Conservation (phyloP, 64 coral and sea anemone genomes). For the Cladopsammia gracilis region DNA sequence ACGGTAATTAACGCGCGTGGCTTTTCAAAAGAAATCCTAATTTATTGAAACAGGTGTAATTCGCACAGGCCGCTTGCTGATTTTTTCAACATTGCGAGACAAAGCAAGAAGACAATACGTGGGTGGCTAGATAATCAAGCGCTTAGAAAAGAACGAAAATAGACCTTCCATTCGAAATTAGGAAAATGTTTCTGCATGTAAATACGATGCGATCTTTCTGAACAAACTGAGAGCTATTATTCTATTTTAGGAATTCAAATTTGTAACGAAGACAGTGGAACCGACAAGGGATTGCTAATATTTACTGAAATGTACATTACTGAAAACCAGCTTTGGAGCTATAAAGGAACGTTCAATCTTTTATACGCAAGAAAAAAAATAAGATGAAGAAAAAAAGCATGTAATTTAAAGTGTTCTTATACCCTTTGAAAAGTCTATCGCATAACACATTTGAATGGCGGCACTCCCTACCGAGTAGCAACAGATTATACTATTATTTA, state of each 20-base stretch:
- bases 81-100: constrained; percentile 22
- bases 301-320: too few species aligned
- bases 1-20: constrained; percentile 15
- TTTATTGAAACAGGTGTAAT: constrained; percentile 17
- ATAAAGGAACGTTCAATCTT: too few species aligned
- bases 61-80: constrained; percentile 19
- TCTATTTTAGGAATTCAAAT: too few species aligned
- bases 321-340: too few species aligned
- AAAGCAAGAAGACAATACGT: constrained; percentile 48
- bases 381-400: too few species aligned
- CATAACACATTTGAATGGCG: background rate
- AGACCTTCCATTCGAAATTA: background rate
- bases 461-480: background rate
- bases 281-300: too few species aligned
- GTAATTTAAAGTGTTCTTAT: too few species aligned
- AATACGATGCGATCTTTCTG: too few species aligned
- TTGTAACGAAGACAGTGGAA: too few species aligned
- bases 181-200: background rate
- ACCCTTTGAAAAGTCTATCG: background rate
- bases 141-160: background rate
- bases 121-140: background rate
- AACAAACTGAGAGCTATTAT: too few species aligned
- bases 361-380: too few species aligned
- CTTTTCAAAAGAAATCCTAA: background rate
- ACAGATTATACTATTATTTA: background rate